Percentiles rank a stretch among this genome's conserved stretches.
These are phyloP conservation scores for Thunnus thynnus DNA, from an alignment of 2,113 vertebrate species.

Conservation along the genomic window DNA sequence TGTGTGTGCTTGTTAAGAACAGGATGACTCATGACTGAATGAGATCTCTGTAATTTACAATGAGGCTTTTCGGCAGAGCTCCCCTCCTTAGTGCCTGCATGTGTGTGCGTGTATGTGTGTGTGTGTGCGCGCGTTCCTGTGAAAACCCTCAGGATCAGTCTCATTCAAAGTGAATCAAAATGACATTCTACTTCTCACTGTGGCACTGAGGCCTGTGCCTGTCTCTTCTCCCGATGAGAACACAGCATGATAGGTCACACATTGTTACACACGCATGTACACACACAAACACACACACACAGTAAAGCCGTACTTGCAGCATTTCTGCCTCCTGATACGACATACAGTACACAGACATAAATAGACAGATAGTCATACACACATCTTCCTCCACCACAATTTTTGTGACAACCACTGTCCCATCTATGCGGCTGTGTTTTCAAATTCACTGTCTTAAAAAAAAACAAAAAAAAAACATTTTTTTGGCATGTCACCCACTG, in stretches of 20 bases:
- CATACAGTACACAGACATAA: neutral
- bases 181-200: conserved; percentile 62
- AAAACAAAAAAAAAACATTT: too few species aligned
- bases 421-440: conserved; percentile 23
- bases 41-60: conserved; percentile 54
- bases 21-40: conserved; percentile 52
- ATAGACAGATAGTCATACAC: conserved; percentile 12
- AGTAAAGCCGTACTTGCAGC: conserved; percentile 6
- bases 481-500: neutral
- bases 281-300: conserved; percentile 15
- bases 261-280: conserved; percentile 23
- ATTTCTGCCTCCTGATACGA: neutral
- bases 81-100: neutral
- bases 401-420: conserved; percentile 47
- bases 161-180: conserved; percentile 65
- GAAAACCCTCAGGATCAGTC: conserved; percentile 57
- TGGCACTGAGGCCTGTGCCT: conserved; percentile 54
- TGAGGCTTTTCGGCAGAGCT: conserved; percentile 39
- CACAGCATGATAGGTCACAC: conserved; percentile 53
- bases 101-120: conserved; percentile 18
- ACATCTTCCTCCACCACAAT: neutral
- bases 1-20: conserved; percentile 18
- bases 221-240: conserved; percentile 47
- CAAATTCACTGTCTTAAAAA: conserved; percentile 13
- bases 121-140: conserved; percentile 24